Percentiles rank a stretch among this genome's conserved stretches.
These are phyloP conservation scores for Pogoniulus pusillus DNA, from an alignment of 2,797 vertebrate genomes.

Conservation along the genomic window DNA sequence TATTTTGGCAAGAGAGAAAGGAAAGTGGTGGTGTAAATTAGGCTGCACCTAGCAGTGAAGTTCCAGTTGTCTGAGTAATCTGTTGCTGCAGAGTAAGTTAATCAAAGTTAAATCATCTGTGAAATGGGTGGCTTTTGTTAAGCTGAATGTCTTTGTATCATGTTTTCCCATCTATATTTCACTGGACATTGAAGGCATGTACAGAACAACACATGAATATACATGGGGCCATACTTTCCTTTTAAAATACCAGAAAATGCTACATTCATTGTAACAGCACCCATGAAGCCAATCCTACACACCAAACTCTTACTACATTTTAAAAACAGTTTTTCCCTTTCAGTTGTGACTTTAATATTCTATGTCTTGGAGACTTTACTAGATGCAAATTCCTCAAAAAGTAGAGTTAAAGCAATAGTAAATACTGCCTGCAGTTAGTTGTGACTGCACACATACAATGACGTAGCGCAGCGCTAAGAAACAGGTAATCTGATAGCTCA, in stretches of 20 bases:
- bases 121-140: conserved; percentile 83
- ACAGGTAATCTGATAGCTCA: neutral
- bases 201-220: conserved; percentile 2
- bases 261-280: neutral
- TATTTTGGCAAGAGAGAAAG: conserved; percentile 78
- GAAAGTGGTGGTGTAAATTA: conserved; percentile 76
- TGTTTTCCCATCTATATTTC: conserved; percentile 63
- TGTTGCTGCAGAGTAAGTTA: conserved; percentile 77
- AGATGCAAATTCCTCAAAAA: neutral
- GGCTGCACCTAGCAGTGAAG: conserved; percentile 73
- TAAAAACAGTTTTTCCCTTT: too few species aligned
- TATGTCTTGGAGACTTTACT: neutral
- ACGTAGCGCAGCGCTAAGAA: neutral
- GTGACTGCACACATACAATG: neutral
- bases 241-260: neutral
- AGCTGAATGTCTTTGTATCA: conserved; percentile 71
- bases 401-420: neutral
- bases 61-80: conserved; percentile 77
- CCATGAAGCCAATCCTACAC: neutral
- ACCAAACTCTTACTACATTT: neutral
- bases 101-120: conserved; percentile 84
- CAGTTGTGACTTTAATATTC: too few species aligned
- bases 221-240: neutral
- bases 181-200: conserved; percentile 53
- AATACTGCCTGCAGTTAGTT: neutral